Percentiles rank a stretch among this genome's conserved stretches.
phyloP scores from a whole-genome alignment of 2,797 vertebrate genomes.

The Phoxinus dragarum region DNA sequence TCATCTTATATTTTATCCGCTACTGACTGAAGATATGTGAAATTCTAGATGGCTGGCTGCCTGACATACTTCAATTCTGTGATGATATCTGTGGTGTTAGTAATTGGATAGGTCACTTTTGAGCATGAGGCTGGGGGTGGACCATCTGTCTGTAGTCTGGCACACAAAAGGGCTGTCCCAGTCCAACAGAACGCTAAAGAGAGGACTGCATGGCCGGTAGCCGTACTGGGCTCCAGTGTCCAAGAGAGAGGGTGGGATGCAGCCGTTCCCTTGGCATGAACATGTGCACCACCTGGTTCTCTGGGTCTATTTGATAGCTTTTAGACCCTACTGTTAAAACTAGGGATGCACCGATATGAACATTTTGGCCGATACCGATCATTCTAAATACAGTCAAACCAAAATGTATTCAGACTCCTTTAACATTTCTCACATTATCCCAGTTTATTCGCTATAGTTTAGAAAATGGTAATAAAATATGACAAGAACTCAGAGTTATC shows the following conservation, averaged over 20 bases:
- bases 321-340: constrained; percentile 3
- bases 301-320: not conserved
- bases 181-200: constrained; percentile 40
- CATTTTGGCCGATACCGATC: no score
- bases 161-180: constrained; percentile 39
- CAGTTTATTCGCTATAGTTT: no score
- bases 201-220: constrained; percentile 8
- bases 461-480: no score
- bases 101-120: constrained; percentile 55
- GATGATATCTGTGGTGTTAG: constrained; percentile 36
- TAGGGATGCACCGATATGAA: not conserved
- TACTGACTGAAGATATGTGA: constrained; percentile 5
- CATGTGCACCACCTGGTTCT: not conserved
- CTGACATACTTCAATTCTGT: constrained; percentile 20
- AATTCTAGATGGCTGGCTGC: not conserved
- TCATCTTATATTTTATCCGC: constrained; percentile 13
- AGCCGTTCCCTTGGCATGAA: not conserved
- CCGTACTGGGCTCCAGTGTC: not conserved
- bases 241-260: constrained; percentile 4
- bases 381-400: no score
- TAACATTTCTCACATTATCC: no score
- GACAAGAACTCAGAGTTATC: no score
- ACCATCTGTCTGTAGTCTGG: constrained; percentile 57
- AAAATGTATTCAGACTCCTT: no score
- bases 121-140: constrained; percentile 54